Evolutionary conservation across 92 coral and sea anemone genomes (phyloP).

Genomic region (Galaxea fascicularis): DNA sequence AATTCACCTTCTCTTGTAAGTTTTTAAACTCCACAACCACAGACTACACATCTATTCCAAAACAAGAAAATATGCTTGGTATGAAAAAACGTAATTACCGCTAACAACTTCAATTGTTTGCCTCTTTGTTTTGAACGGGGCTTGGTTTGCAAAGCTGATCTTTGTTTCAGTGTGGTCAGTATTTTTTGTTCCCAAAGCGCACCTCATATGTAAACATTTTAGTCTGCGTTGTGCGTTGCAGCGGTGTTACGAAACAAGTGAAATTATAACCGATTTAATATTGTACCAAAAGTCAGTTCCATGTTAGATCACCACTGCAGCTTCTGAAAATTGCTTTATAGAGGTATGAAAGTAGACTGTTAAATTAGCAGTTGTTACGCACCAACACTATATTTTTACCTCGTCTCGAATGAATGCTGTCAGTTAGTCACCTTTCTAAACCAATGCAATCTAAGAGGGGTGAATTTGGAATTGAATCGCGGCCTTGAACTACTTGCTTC

Average conservation of each 20-base stretch:
- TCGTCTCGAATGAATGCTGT: not conserved
- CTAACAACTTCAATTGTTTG: not conserved
- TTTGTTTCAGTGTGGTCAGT: not conserved
- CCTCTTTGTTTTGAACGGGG: constrained; percentile 16
- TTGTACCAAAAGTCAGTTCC: too few relatives aligned
- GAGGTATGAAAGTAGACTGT: not conserved
- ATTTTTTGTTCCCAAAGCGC: not conserved
- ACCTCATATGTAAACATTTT: not conserved
- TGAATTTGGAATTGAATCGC: too few relatives aligned
- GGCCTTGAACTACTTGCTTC: too few relatives aligned
- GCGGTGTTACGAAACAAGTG: not conserved
- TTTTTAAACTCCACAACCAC: not conserved
- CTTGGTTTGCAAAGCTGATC: constrained; percentile 14
- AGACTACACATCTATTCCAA: not conserved
- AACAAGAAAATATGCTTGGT: constrained; percentile 22
- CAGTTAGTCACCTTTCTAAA: too few relatives aligned
- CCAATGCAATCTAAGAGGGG: too few relatives aligned
- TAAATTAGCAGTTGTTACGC: too few relatives aligned
- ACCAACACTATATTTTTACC: too few relatives aligned
- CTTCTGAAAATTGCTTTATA: not conserved
- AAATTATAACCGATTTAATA: not conserved
- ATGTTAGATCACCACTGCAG: too few relatives aligned
- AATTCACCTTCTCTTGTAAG: not conserved
- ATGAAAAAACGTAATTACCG: constrained; percentile 3
- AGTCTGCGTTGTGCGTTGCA: not conserved